These are phyloP conservation scores for Nemurella pictetii DNA, from an alignment of 2,888 invertebrate species.

Conservation along the genomic window DNA sequence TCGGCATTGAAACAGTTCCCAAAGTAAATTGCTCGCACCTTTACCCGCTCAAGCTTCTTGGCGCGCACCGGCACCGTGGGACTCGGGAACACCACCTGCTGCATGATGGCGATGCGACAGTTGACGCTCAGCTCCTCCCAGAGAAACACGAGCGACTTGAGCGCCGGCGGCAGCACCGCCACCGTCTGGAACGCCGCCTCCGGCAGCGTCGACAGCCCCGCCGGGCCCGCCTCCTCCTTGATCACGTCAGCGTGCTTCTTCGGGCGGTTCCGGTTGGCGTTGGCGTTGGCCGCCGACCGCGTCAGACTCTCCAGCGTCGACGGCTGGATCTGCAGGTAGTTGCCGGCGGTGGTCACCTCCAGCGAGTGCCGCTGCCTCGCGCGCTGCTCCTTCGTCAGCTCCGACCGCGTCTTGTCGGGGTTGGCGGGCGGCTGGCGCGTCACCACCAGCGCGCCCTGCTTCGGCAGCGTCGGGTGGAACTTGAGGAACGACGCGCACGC, in stretches of 20 bases:
- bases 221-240: conserved; percentile 50
- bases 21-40: no score
- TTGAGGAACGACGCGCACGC: conserved; percentile 95
- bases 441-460: conserved; percentile 75
- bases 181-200: conserved; percentile 61
- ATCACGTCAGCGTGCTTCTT: conserved; percentile 47
- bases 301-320: conserved; percentile 76
- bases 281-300: conserved; percentile 77
- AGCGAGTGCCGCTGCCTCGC: conserved; percentile 84
- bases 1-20: no score
- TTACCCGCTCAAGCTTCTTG: conserved; percentile 43
- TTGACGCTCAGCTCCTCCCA: conserved; percentile 84
- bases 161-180: conserved; percentile 80
- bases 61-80: conserved; percentile 52
- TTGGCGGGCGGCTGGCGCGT: conserved; percentile 56
- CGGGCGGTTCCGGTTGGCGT: conserved; percentile 69
- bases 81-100: conserved; percentile 63
- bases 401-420: conserved; percentile 54
- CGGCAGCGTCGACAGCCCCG: conserved; percentile 50
- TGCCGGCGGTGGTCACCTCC: conserved; percentile 71
- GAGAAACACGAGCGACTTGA: conserved; percentile 79
- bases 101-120: conserved; percentile 67
- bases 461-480: conserved; percentile 85
- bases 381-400: conserved; percentile 61
- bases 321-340: conserved; percentile 77